Conservation (phyloP, 2,797 vertebrate species). For the Coendou prehensilis region DNA sequence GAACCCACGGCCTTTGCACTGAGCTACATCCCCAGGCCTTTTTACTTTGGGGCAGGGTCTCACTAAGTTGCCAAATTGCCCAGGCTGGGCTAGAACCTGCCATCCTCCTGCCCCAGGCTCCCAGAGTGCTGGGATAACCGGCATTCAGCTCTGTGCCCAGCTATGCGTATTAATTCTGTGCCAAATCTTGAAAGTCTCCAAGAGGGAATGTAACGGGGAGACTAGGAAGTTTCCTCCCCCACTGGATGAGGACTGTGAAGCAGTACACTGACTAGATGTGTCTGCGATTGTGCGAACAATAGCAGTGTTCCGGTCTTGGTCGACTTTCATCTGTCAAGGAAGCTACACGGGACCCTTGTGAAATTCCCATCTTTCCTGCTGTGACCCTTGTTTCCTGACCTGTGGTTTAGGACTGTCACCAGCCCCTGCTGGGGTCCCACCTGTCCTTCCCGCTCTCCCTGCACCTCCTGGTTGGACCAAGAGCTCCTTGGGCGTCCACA, state of each 20-base stretch:
- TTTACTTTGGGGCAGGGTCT: not conserved
- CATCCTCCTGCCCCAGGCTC: not conserved
- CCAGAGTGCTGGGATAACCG: not conserved
- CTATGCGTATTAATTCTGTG: not conserved
- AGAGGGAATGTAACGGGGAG: not conserved
- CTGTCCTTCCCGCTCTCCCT: not conserved
- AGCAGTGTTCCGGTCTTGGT: not conserved
- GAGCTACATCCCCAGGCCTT: not conserved
- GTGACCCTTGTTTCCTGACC: not conserved
- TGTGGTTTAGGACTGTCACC: not conserved
- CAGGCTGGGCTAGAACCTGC: not conserved
- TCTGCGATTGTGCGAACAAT: not conserved
- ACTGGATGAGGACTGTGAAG: not conserved
- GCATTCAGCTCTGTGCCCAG: not conserved
- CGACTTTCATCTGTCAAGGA: not conserved
- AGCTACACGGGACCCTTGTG: not conserved
- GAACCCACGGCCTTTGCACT: not conserved
- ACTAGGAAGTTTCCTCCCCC: not conserved
- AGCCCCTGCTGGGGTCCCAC: not conserved
- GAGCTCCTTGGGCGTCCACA: not conserved
- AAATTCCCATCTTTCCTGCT: not conserved
- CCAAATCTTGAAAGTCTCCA: constrained; percentile 3
- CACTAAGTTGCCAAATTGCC: not conserved
- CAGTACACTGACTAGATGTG: not conserved
- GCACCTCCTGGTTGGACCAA: not conserved